phyloP scores from a whole-genome alignment of 30 jellyfish, hydroid and myxozoan genomes.

The Catostylus mosaicus region DNA sequence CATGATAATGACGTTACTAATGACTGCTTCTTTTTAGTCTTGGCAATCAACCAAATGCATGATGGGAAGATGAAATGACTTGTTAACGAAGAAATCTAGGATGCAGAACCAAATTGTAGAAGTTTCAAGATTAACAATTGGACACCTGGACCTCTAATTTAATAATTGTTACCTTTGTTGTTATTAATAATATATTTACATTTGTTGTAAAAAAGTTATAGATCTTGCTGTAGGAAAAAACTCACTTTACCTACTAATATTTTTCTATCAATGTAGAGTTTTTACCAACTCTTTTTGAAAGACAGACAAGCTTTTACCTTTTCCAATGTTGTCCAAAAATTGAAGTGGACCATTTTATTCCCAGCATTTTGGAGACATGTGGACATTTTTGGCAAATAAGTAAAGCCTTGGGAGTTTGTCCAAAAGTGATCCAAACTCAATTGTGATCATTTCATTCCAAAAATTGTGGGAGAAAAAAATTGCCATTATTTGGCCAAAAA shows the following conservation, averaged over 20 bases:
- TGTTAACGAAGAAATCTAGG: neutral
- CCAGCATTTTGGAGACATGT: too few species aligned
- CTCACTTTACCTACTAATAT: neutral
- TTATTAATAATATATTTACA: neutral
- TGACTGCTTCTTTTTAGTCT: slow-evolving; percentile 14
- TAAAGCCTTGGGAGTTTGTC: neutral
- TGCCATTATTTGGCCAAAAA: neutral
- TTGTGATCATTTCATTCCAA: too few species aligned
- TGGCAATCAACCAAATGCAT: slow-evolving; percentile 42
- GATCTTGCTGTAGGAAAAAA: too few species aligned
- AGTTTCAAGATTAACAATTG: too few species aligned
- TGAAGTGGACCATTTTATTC: neutral
- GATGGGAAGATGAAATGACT: slow-evolving; percentile 29
- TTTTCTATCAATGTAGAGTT: neutral
- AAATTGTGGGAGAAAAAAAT: too few species aligned
- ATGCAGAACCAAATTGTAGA: neutral
- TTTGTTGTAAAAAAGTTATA: too few species aligned
- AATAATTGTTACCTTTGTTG: neutral
- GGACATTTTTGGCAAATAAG: neutral
- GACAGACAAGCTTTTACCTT: neutral
- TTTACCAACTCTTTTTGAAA: neutral
- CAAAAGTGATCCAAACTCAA: neutral
- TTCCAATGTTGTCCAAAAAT: neutral
- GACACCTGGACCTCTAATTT: neutral
- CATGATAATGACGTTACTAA: too few species aligned